phyloP scores from a whole-genome alignment of 2,797 vertebrate genomes.

The Gymnoscopelus braueri region DNA sequence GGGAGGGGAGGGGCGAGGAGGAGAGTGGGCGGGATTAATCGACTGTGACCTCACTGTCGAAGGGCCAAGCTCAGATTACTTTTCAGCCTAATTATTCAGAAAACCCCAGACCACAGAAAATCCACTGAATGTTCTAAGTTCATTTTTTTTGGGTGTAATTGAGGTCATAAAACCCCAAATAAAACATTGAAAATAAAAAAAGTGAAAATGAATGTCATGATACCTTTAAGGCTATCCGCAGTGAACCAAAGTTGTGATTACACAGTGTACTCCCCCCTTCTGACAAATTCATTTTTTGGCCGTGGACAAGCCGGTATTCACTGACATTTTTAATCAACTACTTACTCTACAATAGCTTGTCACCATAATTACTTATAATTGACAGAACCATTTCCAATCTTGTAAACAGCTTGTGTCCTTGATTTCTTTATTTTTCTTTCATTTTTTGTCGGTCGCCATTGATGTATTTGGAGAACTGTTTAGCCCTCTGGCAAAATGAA shows the following conservation, averaged over 20 bases:
- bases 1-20: too few relatives aligned
- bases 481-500: slow-evolving; percentile 13
- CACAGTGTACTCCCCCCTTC: slow-evolving; percentile 19
- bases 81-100: too few relatives aligned
- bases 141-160: too few relatives aligned
- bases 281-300: slow-evolving; percentile 11
- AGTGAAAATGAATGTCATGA: too few relatives aligned
- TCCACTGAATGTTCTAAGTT: too few relatives aligned
- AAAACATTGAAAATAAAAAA: too few relatives aligned
- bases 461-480: slow-evolving; percentile 20
- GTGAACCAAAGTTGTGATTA: slow-evolving; percentile 32
- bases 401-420: slow-evolving; percentile 22
- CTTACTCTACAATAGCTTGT: slow-evolving; percentile 16
- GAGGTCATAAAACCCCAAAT: too few relatives aligned
- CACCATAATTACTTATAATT: slow-evolving; percentile 20
- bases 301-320: slow-evolving; percentile 19
- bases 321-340: slow-evolving; percentile 28
- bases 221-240: slow-evolving; percentile 3
- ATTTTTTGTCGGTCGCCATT: slow-evolving; percentile 12
- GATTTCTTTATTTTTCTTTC: slow-evolving; percentile 4
- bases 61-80: too few relatives aligned
- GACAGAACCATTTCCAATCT: slow-evolving; percentile 2
- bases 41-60: too few relatives aligned
- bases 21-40: too few relatives aligned
- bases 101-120: too few relatives aligned